These are phyloP conservation scores for Heteromormyrus szaboi DNA, from an alignment of 2,797 vertebrate genomes.

Conservation along the genomic window DNA sequence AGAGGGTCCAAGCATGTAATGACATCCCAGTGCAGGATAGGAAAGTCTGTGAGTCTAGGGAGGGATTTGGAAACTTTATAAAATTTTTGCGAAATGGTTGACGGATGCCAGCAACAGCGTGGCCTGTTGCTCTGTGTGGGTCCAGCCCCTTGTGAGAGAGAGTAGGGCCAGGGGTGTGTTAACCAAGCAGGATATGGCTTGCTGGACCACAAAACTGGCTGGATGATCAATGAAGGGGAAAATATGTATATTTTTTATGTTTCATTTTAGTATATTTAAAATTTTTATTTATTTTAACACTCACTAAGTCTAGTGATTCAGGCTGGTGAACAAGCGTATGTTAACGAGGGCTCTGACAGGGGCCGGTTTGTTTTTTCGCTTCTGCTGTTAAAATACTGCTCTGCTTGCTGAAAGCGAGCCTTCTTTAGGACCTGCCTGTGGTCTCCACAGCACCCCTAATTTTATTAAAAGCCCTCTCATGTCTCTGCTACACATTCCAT, in stretches of 20 bases:
- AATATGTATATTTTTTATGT: background rate
- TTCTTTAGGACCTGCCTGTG: conserved; percentile 42
- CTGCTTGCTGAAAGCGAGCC: conserved; percentile 34
- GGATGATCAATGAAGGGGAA: background rate
- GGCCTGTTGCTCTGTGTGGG: background rate
- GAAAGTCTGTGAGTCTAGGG: background rate
- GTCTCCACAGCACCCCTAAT: conserved; percentile 48
- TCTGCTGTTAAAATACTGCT: conserved; percentile 44
- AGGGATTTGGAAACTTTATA: background rate
- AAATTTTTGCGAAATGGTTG: background rate
- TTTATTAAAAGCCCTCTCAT: conserved; percentile 32
- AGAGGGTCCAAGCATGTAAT: background rate
- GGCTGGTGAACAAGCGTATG: conserved; percentile 19
- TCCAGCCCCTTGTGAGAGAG: background rate
- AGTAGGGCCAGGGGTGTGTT: background rate
- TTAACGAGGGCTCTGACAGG: conserved; percentile 44
- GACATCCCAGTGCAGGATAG: background rate
- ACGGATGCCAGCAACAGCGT: background rate
- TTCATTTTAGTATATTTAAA: background rate
- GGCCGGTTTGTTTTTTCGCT: conserved; percentile 40
- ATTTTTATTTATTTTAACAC: conserved; percentile 13
- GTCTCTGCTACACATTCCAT: conserved; percentile 41
- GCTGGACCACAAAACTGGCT: background rate
- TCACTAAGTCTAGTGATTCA: conserved; percentile 14
- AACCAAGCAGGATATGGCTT: background rate